Base-by-base conservation (phyloP, 2,113 vertebrate genomes). In the Toxotes chatareus region DNA sequence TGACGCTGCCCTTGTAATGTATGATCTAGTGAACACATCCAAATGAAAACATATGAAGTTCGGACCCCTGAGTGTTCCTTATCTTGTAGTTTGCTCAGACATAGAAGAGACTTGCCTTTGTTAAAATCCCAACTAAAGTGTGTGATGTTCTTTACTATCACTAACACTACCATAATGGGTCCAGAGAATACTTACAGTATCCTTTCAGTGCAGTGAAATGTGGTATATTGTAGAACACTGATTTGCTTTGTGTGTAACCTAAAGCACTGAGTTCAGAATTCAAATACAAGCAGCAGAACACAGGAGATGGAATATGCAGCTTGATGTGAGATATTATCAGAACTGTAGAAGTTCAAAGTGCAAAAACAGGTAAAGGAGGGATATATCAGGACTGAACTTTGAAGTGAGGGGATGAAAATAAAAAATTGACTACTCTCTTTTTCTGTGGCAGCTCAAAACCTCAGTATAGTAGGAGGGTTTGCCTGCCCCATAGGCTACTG, bases 351-450 rank as follows among this genome's bases (percentile, higher is more conserved):
- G 21, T 42, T 64, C 7, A 77, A 42, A 32, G 59, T 17, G 32
- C 12, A 82, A 49, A 42, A 73, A 34, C 46, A 40, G 7, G 19
- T 68, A 63, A 56, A 49, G 56, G 60, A 75, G 38, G 10, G 23
- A 65, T 55, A 34, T 46, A 73, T 77, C 67, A 77, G 23, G 62
- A 63, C 21, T 27, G 21, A 32, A 17, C 44, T 73, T 66, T 66
- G 17, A 70, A 73, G 31, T 40, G 40, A 38, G 49, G 19, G 27
- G 32, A 23, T 17, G 73, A 53, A 70, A 61, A 44, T 36, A 75
- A 75, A 27, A 64, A 76, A 82, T 40, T 4, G 11, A 27, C 27
- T 63, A 13, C 38, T 49, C 55, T 72, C 46, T 62, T 47, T 53
- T 23, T 69, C 32, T 27, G 57, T 42, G 31, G 42, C 65, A 46